These are phyloP conservation scores for Icerya purchasi DNA, from an alignment of 2,888 invertebrate genomes.

Conservation along the genomic window DNA sequence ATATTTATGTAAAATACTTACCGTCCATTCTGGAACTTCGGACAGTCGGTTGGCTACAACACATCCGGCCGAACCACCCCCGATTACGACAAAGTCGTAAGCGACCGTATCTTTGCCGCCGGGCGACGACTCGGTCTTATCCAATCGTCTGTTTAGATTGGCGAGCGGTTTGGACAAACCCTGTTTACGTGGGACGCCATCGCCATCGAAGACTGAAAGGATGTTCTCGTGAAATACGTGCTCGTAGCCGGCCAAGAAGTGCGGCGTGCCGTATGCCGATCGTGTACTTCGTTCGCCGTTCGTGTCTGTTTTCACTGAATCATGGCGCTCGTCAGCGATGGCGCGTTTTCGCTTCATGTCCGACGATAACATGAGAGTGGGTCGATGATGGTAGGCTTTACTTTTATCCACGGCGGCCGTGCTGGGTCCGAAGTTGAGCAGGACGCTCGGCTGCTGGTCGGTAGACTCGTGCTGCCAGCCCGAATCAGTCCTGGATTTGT, in stretches of 20 bases:
- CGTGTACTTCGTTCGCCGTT: neutral
- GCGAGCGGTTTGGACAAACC: neutral
- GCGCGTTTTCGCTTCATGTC: too few relatives aligned
- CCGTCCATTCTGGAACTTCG: slow-evolving; percentile 24
- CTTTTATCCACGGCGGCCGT: neutral
- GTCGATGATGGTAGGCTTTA: too few relatives aligned
- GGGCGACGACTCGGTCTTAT: neutral
- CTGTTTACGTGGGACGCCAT: neutral
- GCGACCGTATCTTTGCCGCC: slow-evolving; percentile 14
- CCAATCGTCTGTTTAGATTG: neutral
- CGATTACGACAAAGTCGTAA: slow-evolving; percentile 29
- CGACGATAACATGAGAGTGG: too few relatives aligned
- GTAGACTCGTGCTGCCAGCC: neutral
- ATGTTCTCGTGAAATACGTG: slow-evolving; percentile 14
- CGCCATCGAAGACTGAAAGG: slow-evolving; percentile 13
- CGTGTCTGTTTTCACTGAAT: neutral
- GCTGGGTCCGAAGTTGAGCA: neutral
- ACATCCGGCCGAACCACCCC: slow-evolving; percentile 31
- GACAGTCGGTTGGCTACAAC: slow-evolving; percentile 29
- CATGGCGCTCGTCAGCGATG: too few relatives aligned
- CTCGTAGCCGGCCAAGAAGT: slow-evolving; percentile 13
- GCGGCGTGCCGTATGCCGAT: neutral
- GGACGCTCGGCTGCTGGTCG: neutral
- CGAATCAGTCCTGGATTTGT: neutral
- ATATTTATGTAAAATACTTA: slow-evolving; percentile 16